Percentiles rank a stretch among this genome's conserved stretches.
phyloP scores from a whole-genome alignment of 2,888 invertebrate species.

The Campoplex capitator region DNA sequence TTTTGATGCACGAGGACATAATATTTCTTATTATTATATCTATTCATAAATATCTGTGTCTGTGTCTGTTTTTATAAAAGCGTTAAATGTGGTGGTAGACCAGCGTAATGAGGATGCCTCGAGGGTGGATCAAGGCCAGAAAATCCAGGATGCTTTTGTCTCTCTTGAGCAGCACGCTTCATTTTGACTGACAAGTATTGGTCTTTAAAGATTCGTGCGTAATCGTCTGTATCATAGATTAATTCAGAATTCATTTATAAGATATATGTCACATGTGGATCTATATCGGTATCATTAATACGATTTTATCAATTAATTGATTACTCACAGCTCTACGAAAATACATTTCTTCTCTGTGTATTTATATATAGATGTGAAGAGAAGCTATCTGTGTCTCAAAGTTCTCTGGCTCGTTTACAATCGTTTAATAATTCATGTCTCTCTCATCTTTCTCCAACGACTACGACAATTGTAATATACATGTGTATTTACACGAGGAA shows the following conservation, averaged over 20 bases:
- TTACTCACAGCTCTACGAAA: conserved; percentile 30
- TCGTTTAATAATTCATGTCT: conserved; percentile 65
- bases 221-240: conserved; percentile 42
- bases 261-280: no score
- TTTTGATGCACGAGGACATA: not conserved
- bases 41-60: not conserved
- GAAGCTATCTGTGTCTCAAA: not conserved
- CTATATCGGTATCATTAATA: conserved; percentile 1
- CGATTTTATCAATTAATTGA: conserved; percentile 51
- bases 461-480: conserved; percentile 35
- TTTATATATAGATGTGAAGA: not conserved
- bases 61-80: not conserved
- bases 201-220: conserved; percentile 32
- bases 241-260: conserved; percentile 34
- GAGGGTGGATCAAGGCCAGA: conserved; percentile 28
- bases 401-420: conserved; percentile 40
- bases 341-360: not conserved
- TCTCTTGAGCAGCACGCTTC: not conserved
- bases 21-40: not conserved
- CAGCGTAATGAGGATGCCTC: conserved; percentile 19
- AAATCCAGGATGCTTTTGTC: conserved; percentile 5
- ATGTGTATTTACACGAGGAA: conserved; percentile 39
- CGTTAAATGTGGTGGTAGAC: not conserved
- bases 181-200: not conserved
- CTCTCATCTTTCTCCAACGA: conserved; percentile 45